phyloP scores from a whole-genome alignment of 1,140 invertebrate species.

The Ganaspis sp. region DNA sequence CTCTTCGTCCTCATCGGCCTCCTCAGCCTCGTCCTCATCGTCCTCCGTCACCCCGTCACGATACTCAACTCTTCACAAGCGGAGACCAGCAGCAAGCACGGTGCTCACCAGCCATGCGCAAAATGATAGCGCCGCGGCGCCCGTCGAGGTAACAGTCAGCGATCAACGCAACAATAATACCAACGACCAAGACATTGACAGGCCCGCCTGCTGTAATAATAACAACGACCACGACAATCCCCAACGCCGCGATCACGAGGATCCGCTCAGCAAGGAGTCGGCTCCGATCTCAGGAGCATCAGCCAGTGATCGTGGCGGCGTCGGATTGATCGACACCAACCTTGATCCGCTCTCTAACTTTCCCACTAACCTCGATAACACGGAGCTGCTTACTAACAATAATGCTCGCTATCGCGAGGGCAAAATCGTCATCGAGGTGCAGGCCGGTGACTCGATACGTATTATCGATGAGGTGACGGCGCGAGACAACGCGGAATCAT shows the following conservation, averaged over 20 bases:
- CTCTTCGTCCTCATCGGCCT: constrained; percentile 39
- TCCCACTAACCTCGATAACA: constrained; percentile 59
- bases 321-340: not conserved
- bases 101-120: constrained; percentile 54
- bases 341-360: constrained; percentile 39
- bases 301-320: constrained; percentile 19
- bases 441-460: constrained; percentile 11
- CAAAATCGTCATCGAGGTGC: constrained; percentile 45
- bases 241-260: constrained; percentile 38
- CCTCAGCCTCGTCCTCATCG: constrained; percentile 48
- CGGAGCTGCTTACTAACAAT: constrained; percentile 67
- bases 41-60: constrained; percentile 51
- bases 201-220: constrained; percentile 35
- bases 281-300: not conserved
- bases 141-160: constrained; percentile 63
- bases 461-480: constrained; percentile 32
- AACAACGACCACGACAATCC: constrained; percentile 47
- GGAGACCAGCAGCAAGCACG: constrained; percentile 52
- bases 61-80: constrained; percentile 49
- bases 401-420: constrained; percentile 60
- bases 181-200: constrained; percentile 46
- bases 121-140: constrained; percentile 51
- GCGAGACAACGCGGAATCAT: not conserved
- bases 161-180: constrained; percentile 42
- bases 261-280: constrained; percentile 31